Conservation (phyloP, 2,888 invertebrate genomes). For the Ceratothoa steindachneri region DNA sequence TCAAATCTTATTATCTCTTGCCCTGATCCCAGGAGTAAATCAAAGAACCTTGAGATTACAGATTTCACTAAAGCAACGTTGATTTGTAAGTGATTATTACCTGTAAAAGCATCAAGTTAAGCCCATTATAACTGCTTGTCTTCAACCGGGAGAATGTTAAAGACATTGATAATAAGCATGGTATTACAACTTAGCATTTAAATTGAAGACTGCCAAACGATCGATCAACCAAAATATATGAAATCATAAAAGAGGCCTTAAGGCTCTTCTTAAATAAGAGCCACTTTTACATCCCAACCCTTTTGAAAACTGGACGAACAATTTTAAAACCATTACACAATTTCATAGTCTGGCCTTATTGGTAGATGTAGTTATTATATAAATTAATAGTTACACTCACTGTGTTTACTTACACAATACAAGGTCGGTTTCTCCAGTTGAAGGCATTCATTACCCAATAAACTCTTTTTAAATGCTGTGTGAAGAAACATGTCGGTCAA, state of each 20-base stretch:
- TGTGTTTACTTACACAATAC: constrained; percentile 44
- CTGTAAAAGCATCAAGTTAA: constrained; percentile 12
- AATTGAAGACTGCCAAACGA: constrained; percentile 10
- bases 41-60: background rate
- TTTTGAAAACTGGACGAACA: background rate
- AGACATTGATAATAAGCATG: constrained; percentile 12
- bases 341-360: constrained; percentile 39
- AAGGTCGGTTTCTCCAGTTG: constrained; percentile 14
- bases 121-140: constrained; percentile 5
- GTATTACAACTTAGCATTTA: constrained; percentile 13
- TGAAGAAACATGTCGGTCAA: constrained; percentile 3
- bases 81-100: constrained; percentile 10
- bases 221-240: constrained; percentile 9
- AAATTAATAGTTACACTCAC: constrained; percentile 45
- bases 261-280: constrained; percentile 1
- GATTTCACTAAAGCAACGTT: constrained; percentile 1
- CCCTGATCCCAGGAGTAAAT: background rate
- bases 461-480: background rate
- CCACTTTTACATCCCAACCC: background rate
- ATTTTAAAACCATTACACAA: constrained; percentile 19
- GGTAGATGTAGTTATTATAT: constrained; percentile 45
- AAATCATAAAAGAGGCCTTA: background rate
- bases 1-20: background rate
- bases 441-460: constrained; percentile 13
- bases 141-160: background rate